A percentile compares a stretch with the other conserved stretches of the same genome.
These are phyloP conservation scores for Timandra comae DNA, from an alignment of 2,888 invertebrate genomes.

Conservation along the genomic window DNA sequence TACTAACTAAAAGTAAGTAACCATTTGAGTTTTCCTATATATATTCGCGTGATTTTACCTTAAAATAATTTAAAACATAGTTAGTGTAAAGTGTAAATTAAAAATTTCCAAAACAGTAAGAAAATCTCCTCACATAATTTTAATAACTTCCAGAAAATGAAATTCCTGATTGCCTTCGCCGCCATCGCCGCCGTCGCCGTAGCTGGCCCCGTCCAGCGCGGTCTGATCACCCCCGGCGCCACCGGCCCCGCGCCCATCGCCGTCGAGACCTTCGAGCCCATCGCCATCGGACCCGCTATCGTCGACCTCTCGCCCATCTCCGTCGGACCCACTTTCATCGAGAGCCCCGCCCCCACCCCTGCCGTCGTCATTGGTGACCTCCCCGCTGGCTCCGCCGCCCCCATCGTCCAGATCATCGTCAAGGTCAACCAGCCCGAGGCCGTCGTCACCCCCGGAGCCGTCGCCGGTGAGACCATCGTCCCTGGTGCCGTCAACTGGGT, in stretches of 20 bases:
- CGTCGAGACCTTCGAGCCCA: slow-evolving; percentile 14
- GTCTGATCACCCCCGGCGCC: slow-evolving; percentile 21
- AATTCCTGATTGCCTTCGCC: slow-evolving; percentile 25
- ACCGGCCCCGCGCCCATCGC: slow-evolving; percentile 23
- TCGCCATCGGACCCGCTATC: slow-evolving; percentile 23
- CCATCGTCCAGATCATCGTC: slow-evolving; percentile 35
- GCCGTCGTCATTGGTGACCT: slow-evolving; percentile 12
- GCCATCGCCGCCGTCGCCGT: slow-evolving; percentile 28
- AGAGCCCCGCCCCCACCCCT: slow-evolving; percentile 27
- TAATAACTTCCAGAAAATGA: slow-evolving; percentile 17
- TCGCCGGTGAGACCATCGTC: slow-evolving; percentile 8
- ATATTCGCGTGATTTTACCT: too few species aligned
- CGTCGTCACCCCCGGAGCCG: slow-evolving; percentile 10
- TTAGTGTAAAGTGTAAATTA: too few species aligned
- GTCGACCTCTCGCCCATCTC: slow-evolving; percentile 14
- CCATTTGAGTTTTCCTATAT: too few species aligned
- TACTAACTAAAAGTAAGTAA: too few species aligned
- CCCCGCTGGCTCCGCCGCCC: slow-evolving; percentile 11
- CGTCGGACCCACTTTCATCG: slow-evolving; percentile 22
- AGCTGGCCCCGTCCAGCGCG: slow-evolving; percentile 20
- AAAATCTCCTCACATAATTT: too few species aligned
- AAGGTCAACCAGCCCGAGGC: slow-evolving; percentile 24
- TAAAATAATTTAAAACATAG: too few species aligned
- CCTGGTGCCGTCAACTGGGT: slow-evolving; percentile 9
- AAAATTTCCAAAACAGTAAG: too few species aligned